phyloP scores from a whole-genome alignment of 2,888 invertebrate species.

The Cosmia trapezina region DNA sequence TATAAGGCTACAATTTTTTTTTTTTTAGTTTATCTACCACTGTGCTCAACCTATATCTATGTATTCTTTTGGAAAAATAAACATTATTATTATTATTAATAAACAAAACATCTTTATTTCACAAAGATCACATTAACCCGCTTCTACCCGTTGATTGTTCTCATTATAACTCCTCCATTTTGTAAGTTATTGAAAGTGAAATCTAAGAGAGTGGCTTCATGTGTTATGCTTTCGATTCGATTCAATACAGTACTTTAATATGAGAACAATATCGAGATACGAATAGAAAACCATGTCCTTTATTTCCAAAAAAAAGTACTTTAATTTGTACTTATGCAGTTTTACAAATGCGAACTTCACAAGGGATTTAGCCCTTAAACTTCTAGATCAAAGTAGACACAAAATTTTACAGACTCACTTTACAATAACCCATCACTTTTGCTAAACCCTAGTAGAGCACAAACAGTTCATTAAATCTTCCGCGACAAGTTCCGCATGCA shows the following conservation, averaged over 20 bases:
- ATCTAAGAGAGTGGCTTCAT: neutral
- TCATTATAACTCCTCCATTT: constrained; percentile 10
- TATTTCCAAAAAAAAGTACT: neutral
- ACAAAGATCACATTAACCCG: neutral
- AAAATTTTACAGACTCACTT: neutral
- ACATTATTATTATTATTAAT: too few species aligned
- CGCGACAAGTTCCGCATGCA: constrained; percentile 55
- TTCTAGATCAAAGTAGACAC: neutral
- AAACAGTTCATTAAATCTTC: constrained; percentile 64
- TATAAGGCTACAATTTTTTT: too few species aligned
- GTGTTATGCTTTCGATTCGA: neutral
- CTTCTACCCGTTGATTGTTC: constrained; percentile 22
- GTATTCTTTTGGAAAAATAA: too few species aligned
- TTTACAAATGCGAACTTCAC: neutral
- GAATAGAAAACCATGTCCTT: rapidly evolving
- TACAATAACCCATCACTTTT: constrained; percentile 26
- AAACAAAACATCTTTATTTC: constrained; percentile 28
- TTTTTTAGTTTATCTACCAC: too few species aligned
- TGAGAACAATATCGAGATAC: neutral
- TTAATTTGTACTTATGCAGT: neutral
- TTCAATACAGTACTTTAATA: neutral
- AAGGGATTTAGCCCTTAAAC: neutral
- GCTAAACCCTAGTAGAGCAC: constrained; percentile 29
- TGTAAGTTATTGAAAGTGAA: constrained; percentile 29
- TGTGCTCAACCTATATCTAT: too few species aligned